phyloP scores from a whole-genome alignment of 1,140 invertebrate species.

The Harpegnathos saltator region DNA sequence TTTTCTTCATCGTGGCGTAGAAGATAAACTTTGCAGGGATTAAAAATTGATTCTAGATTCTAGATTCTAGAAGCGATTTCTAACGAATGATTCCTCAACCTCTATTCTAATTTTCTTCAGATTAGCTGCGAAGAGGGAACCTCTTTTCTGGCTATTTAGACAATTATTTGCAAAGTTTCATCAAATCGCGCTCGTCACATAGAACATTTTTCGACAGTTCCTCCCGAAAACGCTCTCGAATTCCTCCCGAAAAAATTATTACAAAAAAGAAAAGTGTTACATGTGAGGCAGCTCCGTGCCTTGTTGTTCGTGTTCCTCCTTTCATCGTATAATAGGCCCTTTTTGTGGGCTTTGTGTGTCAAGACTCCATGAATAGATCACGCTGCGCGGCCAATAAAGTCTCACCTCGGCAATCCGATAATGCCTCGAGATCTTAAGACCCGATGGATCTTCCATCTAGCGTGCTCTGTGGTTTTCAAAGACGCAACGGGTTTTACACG shows the following conservation, averaged over 20 bases:
- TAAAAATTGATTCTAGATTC: too few relatives aligned
- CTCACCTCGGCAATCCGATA: conserved; percentile 73
- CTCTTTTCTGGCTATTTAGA: not conserved
- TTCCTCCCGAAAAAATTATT: too few relatives aligned
- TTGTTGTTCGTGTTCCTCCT: conserved; percentile 29
- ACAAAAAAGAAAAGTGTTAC: conserved; percentile 10
- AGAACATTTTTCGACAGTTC: not conserved
- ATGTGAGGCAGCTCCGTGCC: conserved; percentile 8
- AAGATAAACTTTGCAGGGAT: too few relatives aligned
- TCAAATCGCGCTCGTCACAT: not conserved
- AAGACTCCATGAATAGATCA: conserved; percentile 78
- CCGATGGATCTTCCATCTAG: conserved; percentile 14
- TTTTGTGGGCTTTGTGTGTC: conserved; percentile 76
- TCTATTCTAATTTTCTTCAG: too few relatives aligned
- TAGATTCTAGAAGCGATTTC: too few relatives aligned
- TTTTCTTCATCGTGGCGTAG: too few relatives aligned
- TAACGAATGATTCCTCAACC: too few relatives aligned
- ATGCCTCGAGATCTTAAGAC: conserved; percentile 72
- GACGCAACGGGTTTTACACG: not conserved
- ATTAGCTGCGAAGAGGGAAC: not conserved
- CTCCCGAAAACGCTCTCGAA: too few relatives aligned
- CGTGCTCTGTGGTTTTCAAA: conserved; percentile 25
- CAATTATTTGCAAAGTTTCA: conserved; percentile 15
- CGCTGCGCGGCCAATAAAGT: conserved; percentile 78
- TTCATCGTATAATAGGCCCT: conserved; percentile 51